A percentile compares a stretch with the other conserved stretches of the same genome.
These are phyloP conservation scores for Apantesis nais DNA, from an alignment of 2,888 invertebrate species.

Conservation along the genomic window DNA sequence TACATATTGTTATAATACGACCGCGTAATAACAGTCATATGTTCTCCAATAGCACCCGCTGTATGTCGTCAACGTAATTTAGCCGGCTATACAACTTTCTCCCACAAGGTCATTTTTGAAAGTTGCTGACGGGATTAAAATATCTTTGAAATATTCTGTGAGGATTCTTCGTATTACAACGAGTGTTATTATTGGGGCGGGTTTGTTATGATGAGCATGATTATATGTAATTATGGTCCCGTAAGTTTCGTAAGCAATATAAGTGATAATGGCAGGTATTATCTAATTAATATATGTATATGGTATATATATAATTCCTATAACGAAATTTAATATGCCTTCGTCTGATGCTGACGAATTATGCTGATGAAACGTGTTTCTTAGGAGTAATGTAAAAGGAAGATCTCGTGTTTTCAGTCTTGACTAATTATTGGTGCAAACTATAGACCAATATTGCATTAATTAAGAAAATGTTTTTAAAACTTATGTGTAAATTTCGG, in stretches of 20 bases:
- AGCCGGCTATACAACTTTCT: slow-evolving; percentile 39
- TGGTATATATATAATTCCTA: background rate
- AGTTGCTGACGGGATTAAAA: slow-evolving; percentile 27
- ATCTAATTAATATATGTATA: too few species aligned
- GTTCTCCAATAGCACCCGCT: background rate
- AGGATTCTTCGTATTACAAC: slow-evolving; percentile 7
- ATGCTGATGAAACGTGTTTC: background rate
- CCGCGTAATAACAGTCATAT: slow-evolving; percentile 9
- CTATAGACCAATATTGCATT: background rate
- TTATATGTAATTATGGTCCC: background rate
- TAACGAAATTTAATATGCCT: background rate
- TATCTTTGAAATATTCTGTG: slow-evolving; percentile 23
- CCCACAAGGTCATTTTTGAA: slow-evolving; percentile 46
- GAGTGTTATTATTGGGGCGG: slow-evolving; percentile 4
- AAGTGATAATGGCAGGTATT: too few species aligned
- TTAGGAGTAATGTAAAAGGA: background rate
- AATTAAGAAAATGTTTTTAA: background rate
- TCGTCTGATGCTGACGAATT: too few species aligned
- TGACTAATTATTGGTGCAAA: too few species aligned
- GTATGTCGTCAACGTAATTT: slow-evolving; percentile 13
- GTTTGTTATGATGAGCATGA: slow-evolving; percentile 3
- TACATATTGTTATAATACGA: slow-evolving; percentile 27
- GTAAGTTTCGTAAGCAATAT: background rate
- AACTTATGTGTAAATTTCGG: too few species aligned
- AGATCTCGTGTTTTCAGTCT: background rate